phyloP scores from a whole-genome alignment of 2,888 invertebrate genomes.

The Alloplasta piceator region DNA sequence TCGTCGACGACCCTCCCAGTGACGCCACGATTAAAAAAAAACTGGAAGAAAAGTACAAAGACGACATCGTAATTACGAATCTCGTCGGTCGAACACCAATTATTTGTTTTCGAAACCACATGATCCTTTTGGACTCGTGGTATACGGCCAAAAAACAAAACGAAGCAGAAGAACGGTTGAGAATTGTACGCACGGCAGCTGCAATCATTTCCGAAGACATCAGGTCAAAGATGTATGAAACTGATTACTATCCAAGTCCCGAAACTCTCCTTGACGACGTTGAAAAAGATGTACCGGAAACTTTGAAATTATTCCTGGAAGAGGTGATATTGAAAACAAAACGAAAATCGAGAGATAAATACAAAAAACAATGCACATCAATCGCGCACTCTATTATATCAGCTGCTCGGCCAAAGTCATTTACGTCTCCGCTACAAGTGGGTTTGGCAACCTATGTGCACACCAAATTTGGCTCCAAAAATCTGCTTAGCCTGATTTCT shows the following conservation, averaged over 20 bases:
- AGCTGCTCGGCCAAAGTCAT: conserved; percentile 72
- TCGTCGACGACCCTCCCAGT: neutral
- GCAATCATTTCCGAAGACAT: conserved; percentile 74
- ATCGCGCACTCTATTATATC: conserved; percentile 32
- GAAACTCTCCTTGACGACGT: neutral
- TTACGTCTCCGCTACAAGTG: no score
- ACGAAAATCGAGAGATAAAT: neutral
- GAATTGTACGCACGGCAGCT: conserved; percentile 75
- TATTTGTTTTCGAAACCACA: neutral
- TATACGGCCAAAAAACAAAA: neutral
- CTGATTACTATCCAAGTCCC: conserved; percentile 61
- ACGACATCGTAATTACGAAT: neutral
- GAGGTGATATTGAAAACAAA: conserved; percentile 14
- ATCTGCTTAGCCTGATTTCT: no score
- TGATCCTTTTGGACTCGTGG: neutral
- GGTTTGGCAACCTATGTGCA: no score
- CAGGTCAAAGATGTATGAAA: conserved; percentile 70
- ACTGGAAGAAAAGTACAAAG: neutral
- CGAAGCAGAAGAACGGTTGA: conserved; percentile 69
- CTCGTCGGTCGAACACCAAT: neutral
- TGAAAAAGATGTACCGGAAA: conserved; percentile 62
- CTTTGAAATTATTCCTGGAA: conserved; percentile 69
- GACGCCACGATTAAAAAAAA: neutral
- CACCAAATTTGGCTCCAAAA: no score
- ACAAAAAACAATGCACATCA: neutral